Evolutionary conservation across 2,888 invertebrate genomes (phyloP), one percentile per base, ranked within the genome.

Genomic region (Nomada ferruginata): DNA sequence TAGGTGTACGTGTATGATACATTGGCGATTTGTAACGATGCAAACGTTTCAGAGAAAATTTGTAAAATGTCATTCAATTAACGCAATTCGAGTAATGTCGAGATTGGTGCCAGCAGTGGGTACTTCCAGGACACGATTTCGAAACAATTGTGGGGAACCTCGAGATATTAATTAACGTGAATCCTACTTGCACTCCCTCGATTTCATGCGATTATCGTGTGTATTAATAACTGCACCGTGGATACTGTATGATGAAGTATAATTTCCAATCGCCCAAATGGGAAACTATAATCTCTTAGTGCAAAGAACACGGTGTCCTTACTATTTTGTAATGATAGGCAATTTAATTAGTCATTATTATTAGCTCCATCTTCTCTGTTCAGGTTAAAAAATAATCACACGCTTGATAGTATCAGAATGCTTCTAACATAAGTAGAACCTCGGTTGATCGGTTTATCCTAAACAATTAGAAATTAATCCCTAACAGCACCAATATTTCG

Each of bases 91-190:
- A 13, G 29, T 42, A 59, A 42, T 36, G 29, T 60, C 52, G 23
- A 60, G 70, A 57, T 60, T 57, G 60, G 53, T 60, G 9, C 23
- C 15, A 26, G 44, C 65, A 50, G 52, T 55, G 44, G 42, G 42
- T 57, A 65, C 52, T 71, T 73, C 55, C 72, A 73, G 76, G 77
- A 63, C 85, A 76, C 69, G 57, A 75, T 78, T 85, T 82, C 79
- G 72, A 76, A 69, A 77, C 65, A 59, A 74, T 90, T 87, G 86
- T 86, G 81, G 80, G 87, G 89, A 76, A 79, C 81, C 68, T 65
- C 81, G 44, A 74, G 81, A 82, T 68, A 81, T 57, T 85, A 84
- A 88, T 90, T 89, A 90, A 81, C 75, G 74, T 82, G 82, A 87
- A 87, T 81, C 75, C 79, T 75, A 57, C 71, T 55, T 47, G 72